phyloP scores from a whole-genome alignment of 2,113 vertebrate genomes.

The Rhinoderma darwinii region DNA sequence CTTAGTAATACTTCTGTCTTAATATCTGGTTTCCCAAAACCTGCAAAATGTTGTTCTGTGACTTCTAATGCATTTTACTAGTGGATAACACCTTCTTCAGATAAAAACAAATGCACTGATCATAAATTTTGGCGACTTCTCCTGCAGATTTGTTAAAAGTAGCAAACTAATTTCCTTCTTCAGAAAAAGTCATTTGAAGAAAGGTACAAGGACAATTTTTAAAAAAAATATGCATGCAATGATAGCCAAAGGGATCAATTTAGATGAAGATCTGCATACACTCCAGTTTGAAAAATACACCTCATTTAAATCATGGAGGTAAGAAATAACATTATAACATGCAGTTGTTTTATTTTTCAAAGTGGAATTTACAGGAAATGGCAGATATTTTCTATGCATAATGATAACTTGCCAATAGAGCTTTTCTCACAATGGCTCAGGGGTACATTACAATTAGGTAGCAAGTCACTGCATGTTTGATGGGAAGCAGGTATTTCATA shows the following conservation, averaged over 20 bases:
- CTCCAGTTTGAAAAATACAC: conserved; percentile 39
- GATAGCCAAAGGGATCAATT: conserved; percentile 49
- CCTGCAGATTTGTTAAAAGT: conserved; percentile 26
- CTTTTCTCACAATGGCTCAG: conserved; percentile 22
- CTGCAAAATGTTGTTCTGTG: no score
- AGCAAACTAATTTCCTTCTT: conserved; percentile 30
- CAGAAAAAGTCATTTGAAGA: conserved; percentile 37
- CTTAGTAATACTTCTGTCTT: no score
- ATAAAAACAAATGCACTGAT: conserved; percentile 30
- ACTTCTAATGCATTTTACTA: not conserved
- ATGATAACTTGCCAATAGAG: conserved; percentile 30
- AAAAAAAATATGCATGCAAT: conserved; percentile 35
- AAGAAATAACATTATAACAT: conserved; percentile 43
- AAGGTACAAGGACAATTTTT: conserved; percentile 15
- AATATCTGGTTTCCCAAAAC: no score
- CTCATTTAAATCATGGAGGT: conserved; percentile 42
- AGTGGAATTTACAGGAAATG: conserved; percentile 33
- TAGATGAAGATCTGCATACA: conserved; percentile 44
- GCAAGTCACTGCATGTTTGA: conserved; percentile 5
- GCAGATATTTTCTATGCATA: conserved; percentile 25
- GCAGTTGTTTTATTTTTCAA: conserved; percentile 28
- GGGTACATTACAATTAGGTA: conserved; percentile 33
- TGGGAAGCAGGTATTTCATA: not conserved
- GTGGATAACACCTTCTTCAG: not conserved
- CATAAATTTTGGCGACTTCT: conserved; percentile 10